Evolutionary conservation across 2,797 vertebrate genomes (phyloP).

Genomic region (Sebastolobus altivelis): DNA sequence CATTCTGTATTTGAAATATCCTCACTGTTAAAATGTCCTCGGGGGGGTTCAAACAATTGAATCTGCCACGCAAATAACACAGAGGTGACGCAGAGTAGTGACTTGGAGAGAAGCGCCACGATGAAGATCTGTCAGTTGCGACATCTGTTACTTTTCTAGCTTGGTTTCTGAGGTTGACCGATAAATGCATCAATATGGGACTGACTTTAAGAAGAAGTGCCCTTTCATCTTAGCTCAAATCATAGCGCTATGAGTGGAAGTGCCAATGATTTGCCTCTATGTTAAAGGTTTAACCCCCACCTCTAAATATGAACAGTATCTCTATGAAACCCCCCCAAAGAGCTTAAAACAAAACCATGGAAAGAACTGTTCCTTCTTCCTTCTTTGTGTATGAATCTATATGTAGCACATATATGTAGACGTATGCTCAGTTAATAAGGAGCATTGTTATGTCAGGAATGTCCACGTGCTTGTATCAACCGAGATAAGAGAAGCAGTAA

Average conservation of each 20-base stretch:
- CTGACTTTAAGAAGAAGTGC: constrained; percentile 40
- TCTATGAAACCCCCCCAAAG: neutral
- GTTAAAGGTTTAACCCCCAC: constrained; percentile 26
- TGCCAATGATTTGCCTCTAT: constrained; percentile 31
- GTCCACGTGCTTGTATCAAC: constrained; percentile 26
- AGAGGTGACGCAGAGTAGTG: constrained; percentile 29
- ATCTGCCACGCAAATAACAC: constrained; percentile 20
- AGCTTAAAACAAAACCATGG: neutral
- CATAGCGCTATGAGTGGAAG: constrained; percentile 23
- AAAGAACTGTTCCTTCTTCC: neutral
- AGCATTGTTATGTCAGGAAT: constrained; percentile 31
- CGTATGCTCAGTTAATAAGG: neutral
- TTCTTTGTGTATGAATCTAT: constrained; percentile 10
- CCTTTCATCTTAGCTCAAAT: constrained; percentile 60
- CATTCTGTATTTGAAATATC: constrained; percentile 1
- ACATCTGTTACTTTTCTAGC: constrained; percentile 65
- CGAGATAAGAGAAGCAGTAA: constrained; percentile 31
- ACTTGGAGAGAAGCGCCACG: constrained; percentile 21
- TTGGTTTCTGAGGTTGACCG: constrained; percentile 62
- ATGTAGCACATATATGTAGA: neutral
- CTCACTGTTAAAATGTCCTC: neutral
- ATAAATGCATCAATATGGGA: constrained; percentile 68
- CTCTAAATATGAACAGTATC: neutral
- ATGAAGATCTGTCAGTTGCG: constrained; percentile 25
- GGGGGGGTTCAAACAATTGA: constrained; percentile 25